phyloP scores from a whole-genome alignment of 2,113 vertebrate genomes.

The Anarrhichthys ocellatus region DNA sequence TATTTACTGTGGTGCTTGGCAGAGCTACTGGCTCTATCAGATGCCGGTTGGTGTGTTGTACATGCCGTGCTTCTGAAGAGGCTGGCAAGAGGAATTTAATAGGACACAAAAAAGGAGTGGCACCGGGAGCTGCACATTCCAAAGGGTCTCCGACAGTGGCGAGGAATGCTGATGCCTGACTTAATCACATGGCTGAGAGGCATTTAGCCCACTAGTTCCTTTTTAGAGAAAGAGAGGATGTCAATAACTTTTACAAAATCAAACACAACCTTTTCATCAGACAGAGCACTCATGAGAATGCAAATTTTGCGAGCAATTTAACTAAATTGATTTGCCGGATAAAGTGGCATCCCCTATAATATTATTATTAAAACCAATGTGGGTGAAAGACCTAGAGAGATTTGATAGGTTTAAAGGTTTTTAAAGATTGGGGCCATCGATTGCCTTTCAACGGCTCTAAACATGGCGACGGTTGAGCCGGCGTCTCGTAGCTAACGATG shows the following conservation, averaged over 20 bases:
- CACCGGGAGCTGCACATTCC: slow-evolving; percentile 56
- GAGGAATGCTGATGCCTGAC: slow-evolving; percentile 58
- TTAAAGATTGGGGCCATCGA: too few species aligned
- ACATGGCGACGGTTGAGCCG: too few species aligned
- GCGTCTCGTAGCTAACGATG: not conserved
- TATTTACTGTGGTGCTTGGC: slow-evolving; percentile 63
- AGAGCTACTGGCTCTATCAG: slow-evolving; percentile 25
- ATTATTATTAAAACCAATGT: too few species aligned
- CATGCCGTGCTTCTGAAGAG: slow-evolving; percentile 31
- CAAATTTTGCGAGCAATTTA: not conserved
- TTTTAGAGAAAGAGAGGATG: slow-evolving; percentile 3
- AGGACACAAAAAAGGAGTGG: slow-evolving; percentile 53
- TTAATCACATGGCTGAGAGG: slow-evolving; percentile 39
- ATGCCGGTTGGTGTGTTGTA: slow-evolving; percentile 35
- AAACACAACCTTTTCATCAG: not conserved
- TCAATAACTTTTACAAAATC: not conserved
- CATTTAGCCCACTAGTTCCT: slow-evolving; percentile 36
- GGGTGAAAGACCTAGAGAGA: too few species aligned
- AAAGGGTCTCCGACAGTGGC: slow-evolving; percentile 49
- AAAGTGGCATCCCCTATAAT: too few species aligned
- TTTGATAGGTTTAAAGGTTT: too few species aligned
- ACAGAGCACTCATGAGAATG: not conserved
- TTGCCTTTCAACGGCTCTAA: too few species aligned
- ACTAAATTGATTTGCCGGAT: not conserved
- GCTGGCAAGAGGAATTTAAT: slow-evolving; percentile 49